These are phyloP conservation scores for Empis livida DNA, from an alignment of 2,888 invertebrate species.

Conservation along the genomic window DNA sequence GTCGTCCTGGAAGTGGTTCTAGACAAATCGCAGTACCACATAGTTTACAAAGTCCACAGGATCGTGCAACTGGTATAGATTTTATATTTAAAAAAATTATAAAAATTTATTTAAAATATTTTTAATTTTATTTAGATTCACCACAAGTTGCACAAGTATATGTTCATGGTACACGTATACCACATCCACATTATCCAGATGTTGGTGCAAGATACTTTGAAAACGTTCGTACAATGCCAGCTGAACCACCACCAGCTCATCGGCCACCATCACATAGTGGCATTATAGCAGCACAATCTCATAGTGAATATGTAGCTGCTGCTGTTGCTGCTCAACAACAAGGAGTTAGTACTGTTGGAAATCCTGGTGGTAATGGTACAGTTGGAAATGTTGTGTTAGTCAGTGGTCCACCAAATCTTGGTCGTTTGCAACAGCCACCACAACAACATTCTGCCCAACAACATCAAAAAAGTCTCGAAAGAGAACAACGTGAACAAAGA, in stretches of 20 bases:
- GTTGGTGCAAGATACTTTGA: constrained; percentile 42
- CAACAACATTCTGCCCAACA: too few species aligned
- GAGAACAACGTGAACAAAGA: constrained; percentile 23
- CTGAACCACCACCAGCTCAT: constrained; percentile 47
- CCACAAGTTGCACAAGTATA: constrained; percentile 58
- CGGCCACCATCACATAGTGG: constrained; percentile 31
- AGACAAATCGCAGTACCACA: constrained; percentile 52
- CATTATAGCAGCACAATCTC: constrained; percentile 31
- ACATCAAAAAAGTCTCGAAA: constrained; percentile 25
- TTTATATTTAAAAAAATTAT: background rate
- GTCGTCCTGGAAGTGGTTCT: constrained; percentile 43
- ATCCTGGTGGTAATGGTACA: constrained; percentile 9
- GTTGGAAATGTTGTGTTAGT: constrained; percentile 8
- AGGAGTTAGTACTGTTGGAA: too few species aligned
- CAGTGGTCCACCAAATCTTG: constrained; percentile 14
- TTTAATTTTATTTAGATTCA: constrained; percentile 39
- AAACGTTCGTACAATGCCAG: constrained; percentile 35
- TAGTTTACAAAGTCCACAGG: constrained; percentile 55
- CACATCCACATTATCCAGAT: constrained; percentile 35
- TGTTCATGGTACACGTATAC: constrained; percentile 41
- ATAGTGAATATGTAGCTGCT: constrained; percentile 14
- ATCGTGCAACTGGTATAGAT: constrained; percentile 46
- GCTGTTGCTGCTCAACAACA: background rate
- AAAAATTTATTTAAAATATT: background rate
- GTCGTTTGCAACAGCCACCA: constrained; percentile 2